phyloP scores from a whole-genome alignment of 2,113 vertebrate genomes.

The Eudorcas thomsonii region DNA sequence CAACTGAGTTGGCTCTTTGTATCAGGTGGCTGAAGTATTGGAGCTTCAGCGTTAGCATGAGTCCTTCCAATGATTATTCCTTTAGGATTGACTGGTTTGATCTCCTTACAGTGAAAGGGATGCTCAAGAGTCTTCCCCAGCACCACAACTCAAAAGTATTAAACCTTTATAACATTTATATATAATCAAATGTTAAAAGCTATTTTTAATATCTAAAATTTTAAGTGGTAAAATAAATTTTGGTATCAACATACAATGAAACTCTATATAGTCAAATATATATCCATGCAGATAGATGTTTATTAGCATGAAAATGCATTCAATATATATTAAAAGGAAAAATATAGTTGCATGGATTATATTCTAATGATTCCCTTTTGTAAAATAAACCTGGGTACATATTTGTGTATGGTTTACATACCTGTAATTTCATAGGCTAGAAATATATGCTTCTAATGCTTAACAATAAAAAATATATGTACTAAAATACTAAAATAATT shows the following conservation, averaged over 20 bases:
- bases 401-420: neutral
- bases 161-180: neutral
- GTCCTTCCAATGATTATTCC: neutral
- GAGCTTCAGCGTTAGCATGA: neutral
- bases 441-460: neutral
- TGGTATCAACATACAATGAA: neutral
- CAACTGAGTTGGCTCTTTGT: neutral
- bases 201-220: neutral
- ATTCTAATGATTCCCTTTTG: neutral
- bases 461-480: neutral
- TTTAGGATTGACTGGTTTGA: neutral
- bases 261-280: neutral
- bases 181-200: neutral
- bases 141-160: neutral
- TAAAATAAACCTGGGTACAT: neutral
- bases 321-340: neutral
- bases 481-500: neutral
- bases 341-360: neutral
- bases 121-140: neutral
- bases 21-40: neutral
- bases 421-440: neutral
- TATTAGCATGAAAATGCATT: neutral
- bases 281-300: neutral
- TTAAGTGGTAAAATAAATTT: neutral
- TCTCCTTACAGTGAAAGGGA: neutral